phyloP scores from a whole-genome alignment of 2,888 invertebrate genomes.

The Napeogenes inachia region DNA sequence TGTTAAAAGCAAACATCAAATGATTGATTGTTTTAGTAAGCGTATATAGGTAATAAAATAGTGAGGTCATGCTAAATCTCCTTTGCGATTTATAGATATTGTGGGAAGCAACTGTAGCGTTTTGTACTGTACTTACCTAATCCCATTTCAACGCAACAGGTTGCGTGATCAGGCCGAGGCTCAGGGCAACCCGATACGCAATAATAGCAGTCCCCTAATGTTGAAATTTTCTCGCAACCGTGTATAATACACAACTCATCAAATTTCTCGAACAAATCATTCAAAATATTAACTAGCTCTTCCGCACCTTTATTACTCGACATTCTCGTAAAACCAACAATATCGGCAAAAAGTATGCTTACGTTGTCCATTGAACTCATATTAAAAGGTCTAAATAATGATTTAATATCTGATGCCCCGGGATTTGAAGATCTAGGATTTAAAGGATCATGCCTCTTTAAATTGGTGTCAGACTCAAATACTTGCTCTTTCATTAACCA shows the following conservation, averaged over 20 bases:
- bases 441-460: conserved; percentile 65
- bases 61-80: conserved; percentile 4
- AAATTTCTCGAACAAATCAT: conserved; percentile 97
- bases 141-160: conserved; percentile 98
- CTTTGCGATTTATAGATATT: background rate
- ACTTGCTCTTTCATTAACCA: conserved; percentile 89
- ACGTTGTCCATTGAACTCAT: conserved; percentile 98
- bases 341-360: conserved; percentile 97
- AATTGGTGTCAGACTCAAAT: conserved; percentile 75
- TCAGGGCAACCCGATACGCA: conserved; percentile 97
- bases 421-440: conserved; percentile 73
- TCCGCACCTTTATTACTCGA: conserved; percentile 97
- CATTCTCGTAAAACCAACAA: conserved; percentile 98
- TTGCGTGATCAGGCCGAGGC: conserved; percentile 93
- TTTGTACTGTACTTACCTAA: conserved; percentile 75
- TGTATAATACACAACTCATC: conserved; percentile 92
- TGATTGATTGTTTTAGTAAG: background rate
- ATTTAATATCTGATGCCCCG: conserved; percentile 83
- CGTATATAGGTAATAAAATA: conserved; percentile 3
- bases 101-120: background rate
- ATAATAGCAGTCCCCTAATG: conserved; percentile 95
- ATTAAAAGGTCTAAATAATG: conserved; percentile 95
- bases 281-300: conserved; percentile 95
- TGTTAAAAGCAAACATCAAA: background rate
- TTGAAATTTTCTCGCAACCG: conserved; percentile 98